Conservation (phyloP, 2,113 vertebrate genomes). For the Malurus elegans region DNA sequence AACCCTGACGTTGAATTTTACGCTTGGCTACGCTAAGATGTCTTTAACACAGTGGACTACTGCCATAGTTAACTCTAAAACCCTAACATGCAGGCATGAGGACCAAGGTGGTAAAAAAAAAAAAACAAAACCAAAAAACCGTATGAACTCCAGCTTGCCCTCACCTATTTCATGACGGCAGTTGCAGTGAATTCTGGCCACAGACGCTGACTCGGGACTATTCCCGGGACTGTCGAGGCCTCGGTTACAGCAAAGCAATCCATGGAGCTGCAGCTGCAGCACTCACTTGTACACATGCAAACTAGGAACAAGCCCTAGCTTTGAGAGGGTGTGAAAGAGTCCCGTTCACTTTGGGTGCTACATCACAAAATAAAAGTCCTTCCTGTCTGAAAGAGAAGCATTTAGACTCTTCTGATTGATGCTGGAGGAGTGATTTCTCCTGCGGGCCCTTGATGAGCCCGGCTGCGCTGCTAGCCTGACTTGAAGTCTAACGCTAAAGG, state of each 20-base stretch:
- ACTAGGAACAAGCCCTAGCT: conserved; percentile 51
- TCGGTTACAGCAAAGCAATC: conserved; percentile 8
- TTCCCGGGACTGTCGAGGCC: not conserved
- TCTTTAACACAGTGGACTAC: not conserved
- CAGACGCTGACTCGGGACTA: not conserved
- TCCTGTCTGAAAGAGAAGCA: conserved; percentile 32
- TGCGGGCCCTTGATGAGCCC: not conserved
- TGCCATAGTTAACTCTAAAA: not conserved
- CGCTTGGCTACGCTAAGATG: not conserved
- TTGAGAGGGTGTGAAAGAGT: conserved; percentile 59
- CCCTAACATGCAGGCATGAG: not conserved
- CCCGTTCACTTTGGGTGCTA: conserved; percentile 39
- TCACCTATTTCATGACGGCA: not conserved
- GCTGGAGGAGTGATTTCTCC: conserved; percentile 8
- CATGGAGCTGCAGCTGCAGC: conserved; percentile 44
- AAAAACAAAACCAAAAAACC: not conserved
- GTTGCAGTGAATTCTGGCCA: not conserved
- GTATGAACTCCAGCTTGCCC: not conserved
- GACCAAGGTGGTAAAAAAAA: not conserved
- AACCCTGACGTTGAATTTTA: not conserved
- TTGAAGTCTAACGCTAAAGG: conserved; percentile 26
- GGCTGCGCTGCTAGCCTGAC: conserved; percentile 3
- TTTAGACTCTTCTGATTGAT: conserved; percentile 33
- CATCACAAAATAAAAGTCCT: conserved; percentile 11
- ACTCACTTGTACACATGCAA: not conserved